Evolutionary conservation across 2,797 vertebrate genomes (phyloP).

Genomic region (Lates japonicus): DNA sequence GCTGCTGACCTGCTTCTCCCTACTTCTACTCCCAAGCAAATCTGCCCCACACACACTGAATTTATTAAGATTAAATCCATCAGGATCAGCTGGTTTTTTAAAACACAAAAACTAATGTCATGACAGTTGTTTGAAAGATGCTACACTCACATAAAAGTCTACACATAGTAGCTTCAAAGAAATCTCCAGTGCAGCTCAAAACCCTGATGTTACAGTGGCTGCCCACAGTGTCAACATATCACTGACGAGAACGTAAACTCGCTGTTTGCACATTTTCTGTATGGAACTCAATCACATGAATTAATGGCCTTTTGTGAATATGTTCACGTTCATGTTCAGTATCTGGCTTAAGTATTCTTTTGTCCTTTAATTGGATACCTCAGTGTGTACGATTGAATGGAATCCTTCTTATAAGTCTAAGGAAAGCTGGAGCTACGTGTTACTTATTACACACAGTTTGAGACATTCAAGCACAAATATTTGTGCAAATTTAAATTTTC

Average conservation of each 20-base stretch:
- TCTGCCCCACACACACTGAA: background rate
- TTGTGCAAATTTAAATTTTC: background rate
- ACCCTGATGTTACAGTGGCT: background rate
- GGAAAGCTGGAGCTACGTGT: background rate
- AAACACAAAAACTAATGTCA: background rate
- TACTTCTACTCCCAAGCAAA: background rate
- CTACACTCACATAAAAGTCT: background rate
- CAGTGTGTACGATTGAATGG: background rate
- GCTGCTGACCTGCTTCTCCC: too few relatives aligned
- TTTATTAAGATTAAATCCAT: background rate
- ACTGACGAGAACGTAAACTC: too few relatives aligned
- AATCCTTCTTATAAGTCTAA: background rate
- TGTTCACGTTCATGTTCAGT: background rate
- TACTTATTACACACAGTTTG: background rate
- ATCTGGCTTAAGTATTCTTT: background rate
- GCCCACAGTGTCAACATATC: too few relatives aligned
- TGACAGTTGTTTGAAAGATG: background rate
- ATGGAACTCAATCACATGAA: too few relatives aligned
- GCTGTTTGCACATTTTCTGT: too few relatives aligned
- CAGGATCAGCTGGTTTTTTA: background rate
- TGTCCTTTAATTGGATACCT: background rate
- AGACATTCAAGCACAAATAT: too few relatives aligned
- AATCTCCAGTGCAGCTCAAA: background rate
- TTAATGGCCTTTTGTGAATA: background rate
- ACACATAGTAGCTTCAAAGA: background rate